Conservation (phyloP, 2,888 invertebrate species). For the Panzeria rudis region DNA sequence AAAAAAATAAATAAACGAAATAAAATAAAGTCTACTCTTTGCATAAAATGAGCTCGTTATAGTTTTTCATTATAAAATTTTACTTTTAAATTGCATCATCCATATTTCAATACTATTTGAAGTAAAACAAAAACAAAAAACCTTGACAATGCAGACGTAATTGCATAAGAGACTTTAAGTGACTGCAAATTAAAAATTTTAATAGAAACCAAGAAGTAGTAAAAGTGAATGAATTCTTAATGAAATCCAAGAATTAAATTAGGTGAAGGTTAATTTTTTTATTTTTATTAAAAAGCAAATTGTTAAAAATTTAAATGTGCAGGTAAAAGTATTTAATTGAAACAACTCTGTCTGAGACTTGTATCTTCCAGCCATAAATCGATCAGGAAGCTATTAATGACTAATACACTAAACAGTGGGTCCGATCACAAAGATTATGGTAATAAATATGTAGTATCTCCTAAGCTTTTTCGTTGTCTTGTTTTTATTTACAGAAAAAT, state of each 20-base stretch:
- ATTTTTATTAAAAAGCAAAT: neutral
- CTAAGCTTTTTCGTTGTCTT: too few relatives aligned
- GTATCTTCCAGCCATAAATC: neutral
- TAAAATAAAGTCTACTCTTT: constrained; percentile 12
- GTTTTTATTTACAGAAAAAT: too few relatives aligned
- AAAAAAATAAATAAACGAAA: neutral
- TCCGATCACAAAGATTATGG: too few relatives aligned
- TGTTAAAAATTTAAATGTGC: neutral
- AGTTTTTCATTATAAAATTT: constrained; percentile 51
- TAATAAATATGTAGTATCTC: too few relatives aligned
- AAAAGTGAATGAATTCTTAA: constrained; percentile 9
- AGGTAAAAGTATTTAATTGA: neutral
- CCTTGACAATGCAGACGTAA: constrained; percentile 36
- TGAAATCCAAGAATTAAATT: constrained; percentile 35
- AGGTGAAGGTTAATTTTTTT: constrained; percentile 39
- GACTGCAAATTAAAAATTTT: neutral
- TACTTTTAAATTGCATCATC: constrained; percentile 66
- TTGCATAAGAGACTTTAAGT: constrained; percentile 10
- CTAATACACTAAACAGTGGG: neutral
- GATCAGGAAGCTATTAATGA: constrained; percentile 47
- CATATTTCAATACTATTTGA: constrained; percentile 12
- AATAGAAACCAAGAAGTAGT: neutral
- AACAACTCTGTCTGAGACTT: neutral
- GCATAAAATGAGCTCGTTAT: constrained; percentile 32
- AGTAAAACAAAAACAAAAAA: neutral